A percentile compares a stretch with the other conserved stretches of the same genome.
Evolutionary conservation across 2,888 invertebrate species (phyloP).

Genomic region (Drosophila sordidula): DNA sequence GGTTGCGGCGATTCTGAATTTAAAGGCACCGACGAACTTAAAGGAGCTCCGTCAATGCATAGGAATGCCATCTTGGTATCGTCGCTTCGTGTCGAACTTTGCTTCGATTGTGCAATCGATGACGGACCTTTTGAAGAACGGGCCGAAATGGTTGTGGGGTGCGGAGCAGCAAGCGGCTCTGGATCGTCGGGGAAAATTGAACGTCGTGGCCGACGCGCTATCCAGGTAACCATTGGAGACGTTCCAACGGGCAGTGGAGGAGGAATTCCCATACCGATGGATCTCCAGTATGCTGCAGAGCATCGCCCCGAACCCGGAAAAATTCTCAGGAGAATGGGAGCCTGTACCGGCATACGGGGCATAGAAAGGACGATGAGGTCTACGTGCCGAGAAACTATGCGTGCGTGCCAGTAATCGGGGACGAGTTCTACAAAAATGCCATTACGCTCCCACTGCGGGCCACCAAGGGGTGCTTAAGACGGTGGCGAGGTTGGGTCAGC

Average conservation of each 20-base stretch:
- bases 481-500: too few relatives aligned
- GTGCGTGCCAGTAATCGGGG: too few relatives aligned
- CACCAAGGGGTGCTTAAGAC: too few relatives aligned
- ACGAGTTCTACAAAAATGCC: too few relatives aligned
- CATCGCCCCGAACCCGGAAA: too few relatives aligned
- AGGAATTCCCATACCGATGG: neutral
- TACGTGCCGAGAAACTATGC: too few relatives aligned
- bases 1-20: neutral
- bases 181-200: neutral
- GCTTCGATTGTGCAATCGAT: neutral
- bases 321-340: too few relatives aligned
- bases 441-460: too few relatives aligned
- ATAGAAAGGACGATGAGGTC: too few relatives aligned
- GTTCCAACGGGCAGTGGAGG: neutral
- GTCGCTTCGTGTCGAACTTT: slow-evolving; percentile 4
- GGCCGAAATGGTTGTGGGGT: neutral
- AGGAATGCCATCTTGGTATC: slow-evolving; percentile 6
- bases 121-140: neutral
- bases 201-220: neutral
- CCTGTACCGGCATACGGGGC: too few relatives aligned
- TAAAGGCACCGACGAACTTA: neutral
- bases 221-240: neutral
- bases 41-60: slow-evolving; percentile 6
- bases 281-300: too few relatives aligned
- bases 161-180: neutral